Conservation (phyloP, 2,888 invertebrate species). For the Gortyna flavago region DNA sequence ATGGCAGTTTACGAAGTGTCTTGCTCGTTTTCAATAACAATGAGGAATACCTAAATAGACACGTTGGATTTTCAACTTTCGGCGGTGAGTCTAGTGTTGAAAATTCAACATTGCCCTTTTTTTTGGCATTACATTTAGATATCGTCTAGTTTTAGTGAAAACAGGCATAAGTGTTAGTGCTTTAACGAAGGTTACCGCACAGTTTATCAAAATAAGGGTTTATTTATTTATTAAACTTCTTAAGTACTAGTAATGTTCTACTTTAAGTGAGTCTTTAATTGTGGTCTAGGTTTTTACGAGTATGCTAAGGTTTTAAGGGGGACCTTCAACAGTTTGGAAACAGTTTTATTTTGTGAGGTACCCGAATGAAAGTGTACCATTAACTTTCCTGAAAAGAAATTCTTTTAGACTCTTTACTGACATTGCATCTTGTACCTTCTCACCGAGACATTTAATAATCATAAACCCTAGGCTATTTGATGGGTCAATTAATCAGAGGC, state of each 20-base stretch:
- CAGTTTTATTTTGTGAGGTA: neutral
- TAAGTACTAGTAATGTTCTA: neutral
- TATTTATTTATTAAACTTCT: constrained; percentile 23
- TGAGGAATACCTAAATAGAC: neutral
- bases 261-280: constrained; percentile 2
- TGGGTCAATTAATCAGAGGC: neutral
- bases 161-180: neutral
- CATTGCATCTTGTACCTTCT: neutral
- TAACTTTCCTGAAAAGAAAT: neutral
- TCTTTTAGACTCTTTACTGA: neutral
- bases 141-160: neutral
- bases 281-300: neutral
- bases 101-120: neutral
- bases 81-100: neutral
- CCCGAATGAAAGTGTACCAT: neutral
- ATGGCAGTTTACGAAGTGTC: constrained; percentile 26
- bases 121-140: neutral
- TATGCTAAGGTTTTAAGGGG: constrained; percentile 1
- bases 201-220: constrained; percentile 46
- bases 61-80: neutral
- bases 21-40: neutral
- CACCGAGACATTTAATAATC: neutral
- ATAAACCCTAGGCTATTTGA: neutral
- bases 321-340: neutral
- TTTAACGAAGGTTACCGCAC: constrained; percentile 5